Base-by-base conservation (phyloP, 2,113 vertebrate genomes). In the Paracanthobrama guichenoti region DNA sequence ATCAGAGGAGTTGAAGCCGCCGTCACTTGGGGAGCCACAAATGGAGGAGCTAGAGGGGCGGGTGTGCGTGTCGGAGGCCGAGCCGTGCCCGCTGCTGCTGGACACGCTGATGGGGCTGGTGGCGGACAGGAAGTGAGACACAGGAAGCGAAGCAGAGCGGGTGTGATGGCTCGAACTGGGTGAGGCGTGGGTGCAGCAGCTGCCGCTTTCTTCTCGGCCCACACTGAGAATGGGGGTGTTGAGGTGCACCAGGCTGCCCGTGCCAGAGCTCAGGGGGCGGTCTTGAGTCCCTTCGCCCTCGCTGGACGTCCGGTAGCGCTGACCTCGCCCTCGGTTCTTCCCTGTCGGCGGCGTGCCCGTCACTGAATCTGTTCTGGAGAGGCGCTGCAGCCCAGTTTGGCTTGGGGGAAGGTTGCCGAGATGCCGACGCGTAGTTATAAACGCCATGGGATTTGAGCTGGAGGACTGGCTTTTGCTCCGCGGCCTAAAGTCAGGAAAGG, bases 401-500 rank as follows among this genome's bases (percentile, higher is more conserved):
- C 90, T 97, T 71, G 84, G 96, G 86, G 94, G 98, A 91, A 93
- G 96, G 89, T 95, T 94, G 82, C 92, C 93, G 74, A 94, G 90
- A 86, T 95, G 94, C 79, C 94, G 93, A 42, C 94, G 82, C 31
- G 93, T 96, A 92, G 79, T 96, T 92, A 95, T 94, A 50, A 89
- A 89, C 0, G 93, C 93, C 64, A 95, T 91, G 57, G 95, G 94
- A 81, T 93, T 95, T 2, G 94, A 93, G 42, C 95, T 92, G 0
- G 98, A 97, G 0, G 98, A 98, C 94, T 99, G 98, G 92, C 98
- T 99, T 86, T 99, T 99, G 92, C 98, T 99, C 46, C 97, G 93
- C 1, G 98, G 97, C 78, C 98, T 93, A 90, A 98, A 99, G 91
- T 98, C 97, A 0, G 96, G 96, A 62, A 97, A 95, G 92, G 98